These are phyloP conservation scores for Nerophis ophidion DNA, from an alignment of 2,113 vertebrate genomes.

Conservation along the genomic window DNA sequence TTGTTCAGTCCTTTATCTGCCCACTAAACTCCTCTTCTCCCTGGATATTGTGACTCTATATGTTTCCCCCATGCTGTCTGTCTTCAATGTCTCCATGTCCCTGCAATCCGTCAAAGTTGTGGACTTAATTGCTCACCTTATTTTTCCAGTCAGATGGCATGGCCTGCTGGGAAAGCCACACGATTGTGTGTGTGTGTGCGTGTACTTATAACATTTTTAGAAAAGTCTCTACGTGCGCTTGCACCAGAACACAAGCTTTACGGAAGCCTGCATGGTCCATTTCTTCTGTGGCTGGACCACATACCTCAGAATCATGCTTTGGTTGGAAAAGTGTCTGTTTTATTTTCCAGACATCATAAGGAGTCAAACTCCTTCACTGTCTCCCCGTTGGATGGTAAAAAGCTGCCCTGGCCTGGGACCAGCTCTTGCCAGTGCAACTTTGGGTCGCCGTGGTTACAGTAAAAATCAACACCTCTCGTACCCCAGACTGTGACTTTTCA, in stretches of 20 bases:
- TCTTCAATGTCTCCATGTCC: constrained; percentile 35
- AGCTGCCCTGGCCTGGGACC: constrained; percentile 43
- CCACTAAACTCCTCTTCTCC: constrained; percentile 17
- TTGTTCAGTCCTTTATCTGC: constrained; percentile 12
- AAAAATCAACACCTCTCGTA: constrained; percentile 53
- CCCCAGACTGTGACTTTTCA: constrained; percentile 47
- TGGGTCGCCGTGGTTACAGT: constrained; percentile 55
- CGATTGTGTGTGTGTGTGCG: constrained; percentile 33
- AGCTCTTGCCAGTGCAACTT: constrained; percentile 28
- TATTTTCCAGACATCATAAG: constrained; percentile 57
- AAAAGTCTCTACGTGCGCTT: constrained; percentile 52
- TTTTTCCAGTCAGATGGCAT: constrained; percentile 65
- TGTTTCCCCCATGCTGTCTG: constrained; percentile 31
- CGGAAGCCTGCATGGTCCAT: constrained; percentile 54
- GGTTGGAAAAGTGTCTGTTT: constrained; percentile 54
- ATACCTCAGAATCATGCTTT: constrained; percentile 50
- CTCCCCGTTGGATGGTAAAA: constrained; percentile 52
- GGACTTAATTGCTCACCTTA: constrained; percentile 55
- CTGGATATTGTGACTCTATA: constrained; percentile 25
- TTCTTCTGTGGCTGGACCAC: constrained; percentile 52
- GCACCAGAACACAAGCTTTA: constrained; percentile 42
- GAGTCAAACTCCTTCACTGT: constrained; percentile 54
- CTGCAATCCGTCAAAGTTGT: constrained; percentile 59
- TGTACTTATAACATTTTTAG: constrained; percentile 55
- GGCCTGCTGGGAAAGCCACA: constrained; percentile 57